Conservation (phyloP, 2,113 vertebrate species). For the Sander vitreus region DNA sequence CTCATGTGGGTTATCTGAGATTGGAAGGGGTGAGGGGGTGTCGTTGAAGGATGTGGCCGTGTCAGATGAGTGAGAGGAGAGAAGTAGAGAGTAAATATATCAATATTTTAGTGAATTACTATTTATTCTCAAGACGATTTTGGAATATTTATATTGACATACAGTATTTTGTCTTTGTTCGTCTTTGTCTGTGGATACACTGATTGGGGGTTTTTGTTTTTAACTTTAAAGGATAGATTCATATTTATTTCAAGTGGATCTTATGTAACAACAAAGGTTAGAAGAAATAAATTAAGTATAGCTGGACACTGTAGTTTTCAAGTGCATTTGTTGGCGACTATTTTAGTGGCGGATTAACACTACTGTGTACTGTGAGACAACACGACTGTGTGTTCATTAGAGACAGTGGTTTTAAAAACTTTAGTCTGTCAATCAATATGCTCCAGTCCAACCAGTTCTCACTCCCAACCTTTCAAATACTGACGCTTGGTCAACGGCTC, state of each 20-base stretch:
- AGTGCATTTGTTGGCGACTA: too few relatives aligned
- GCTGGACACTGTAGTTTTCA: too few relatives aligned
- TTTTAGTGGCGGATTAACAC: too few relatives aligned
- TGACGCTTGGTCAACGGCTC: too few relatives aligned
- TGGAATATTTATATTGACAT: neutral
- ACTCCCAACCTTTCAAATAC: too few relatives aligned
- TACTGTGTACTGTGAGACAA: too few relatives aligned
- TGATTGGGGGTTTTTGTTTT: neutral
- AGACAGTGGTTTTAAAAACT: too few relatives aligned
- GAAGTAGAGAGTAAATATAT: neutral
- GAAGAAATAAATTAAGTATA: neutral
- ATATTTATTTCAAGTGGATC: neutral
- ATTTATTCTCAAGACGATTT: neutral
- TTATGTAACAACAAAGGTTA: neutral
- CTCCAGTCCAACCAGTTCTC: too few relatives aligned
- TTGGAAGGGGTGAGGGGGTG: slow-evolving; percentile 4
- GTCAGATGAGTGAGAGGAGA: slow-evolving; percentile 2
- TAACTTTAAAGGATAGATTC: neutral
- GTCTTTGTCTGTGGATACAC: neutral
- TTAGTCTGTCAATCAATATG: too few relatives aligned
- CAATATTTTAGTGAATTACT: neutral
- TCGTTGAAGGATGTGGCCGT: slow-evolving; percentile 20
- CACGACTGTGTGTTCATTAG: too few relatives aligned
- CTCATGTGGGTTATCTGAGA: slow-evolving; percentile 45
- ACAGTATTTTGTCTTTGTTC: neutral